Evolutionary conservation across 2,113 vertebrate genomes (phyloP).

Genomic region (Haemorhous mexicanus): DNA sequence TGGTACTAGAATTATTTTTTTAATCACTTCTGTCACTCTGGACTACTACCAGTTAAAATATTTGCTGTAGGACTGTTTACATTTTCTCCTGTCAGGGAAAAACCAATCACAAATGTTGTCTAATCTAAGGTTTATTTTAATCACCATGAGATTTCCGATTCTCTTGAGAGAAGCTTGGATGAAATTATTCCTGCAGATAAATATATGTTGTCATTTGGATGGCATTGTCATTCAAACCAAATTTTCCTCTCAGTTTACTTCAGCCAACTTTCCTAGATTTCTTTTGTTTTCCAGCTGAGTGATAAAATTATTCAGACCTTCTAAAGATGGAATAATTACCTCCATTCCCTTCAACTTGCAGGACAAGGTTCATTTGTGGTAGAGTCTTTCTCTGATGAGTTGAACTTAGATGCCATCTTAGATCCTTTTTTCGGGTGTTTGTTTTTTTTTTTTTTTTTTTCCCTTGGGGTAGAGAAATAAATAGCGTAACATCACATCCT

Average conservation of each 20-base stretch:
- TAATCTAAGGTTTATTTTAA: background rate
- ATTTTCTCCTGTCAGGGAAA: background rate
- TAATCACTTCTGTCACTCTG: background rate
- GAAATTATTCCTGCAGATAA: background rate
- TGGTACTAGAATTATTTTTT: background rate
- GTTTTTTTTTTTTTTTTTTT: too few species aligned
- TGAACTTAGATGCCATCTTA: background rate
- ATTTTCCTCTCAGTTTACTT: background rate
- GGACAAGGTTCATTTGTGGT: background rate
- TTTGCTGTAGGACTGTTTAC: background rate
- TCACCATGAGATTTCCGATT: background rate
- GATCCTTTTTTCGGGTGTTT: accelerated
- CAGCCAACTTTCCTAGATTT: background rate
- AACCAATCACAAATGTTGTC: background rate
- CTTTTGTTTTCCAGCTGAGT: background rate
- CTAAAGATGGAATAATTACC: background rate
- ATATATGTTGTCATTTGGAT: background rate
- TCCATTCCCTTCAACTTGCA: background rate
- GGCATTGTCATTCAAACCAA: background rate
- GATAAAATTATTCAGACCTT: background rate
- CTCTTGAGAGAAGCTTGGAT: background rate
- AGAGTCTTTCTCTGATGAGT: background rate
- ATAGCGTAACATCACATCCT: background rate
- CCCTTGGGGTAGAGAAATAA: background rate
- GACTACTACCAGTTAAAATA: background rate